Evolutionary conservation across 2,888 invertebrate species (phyloP), one percentile per base, ranked within the genome.

Genomic region (Venustoraphidia nigricollis): DNA sequence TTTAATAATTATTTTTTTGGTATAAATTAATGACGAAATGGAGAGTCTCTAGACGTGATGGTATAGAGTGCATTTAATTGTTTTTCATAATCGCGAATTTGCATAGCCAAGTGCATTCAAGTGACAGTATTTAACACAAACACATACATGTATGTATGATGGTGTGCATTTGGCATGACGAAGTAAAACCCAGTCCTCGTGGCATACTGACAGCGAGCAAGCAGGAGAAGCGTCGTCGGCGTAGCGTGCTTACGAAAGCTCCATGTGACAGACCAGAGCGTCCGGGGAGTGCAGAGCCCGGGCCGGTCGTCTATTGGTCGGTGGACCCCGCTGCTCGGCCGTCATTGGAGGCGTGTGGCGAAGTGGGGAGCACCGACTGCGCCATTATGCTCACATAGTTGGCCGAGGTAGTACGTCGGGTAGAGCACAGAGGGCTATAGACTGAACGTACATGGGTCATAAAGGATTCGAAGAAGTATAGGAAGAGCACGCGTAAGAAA

Each of bases 401-500:
- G 63, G 65, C 63, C 68, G 69, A 66, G 67, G 69, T 74, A 73
- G 73, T 74, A 73, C 73, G 71, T 70, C 66, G 69, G 70, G 71
- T 72, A 79, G 77, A 78, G 81, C 79, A 80, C 81, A 80, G 81
- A 78, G 81, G 81, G 81, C 81, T 79, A 81, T 81, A 81, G 81
- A 81, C 80, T 77, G 80, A 71, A 81, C 81, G 81, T 81, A 81
- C 81, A 81, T 81, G 81, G 81, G 80, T 79, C 81, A 81, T 81
- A 81, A 81, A 81, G 81, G 81, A 81, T 81, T 80, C 81, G 81
- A 80, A 81, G 80, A 73, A 66, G 73, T 73, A 72, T 72, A 72
- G 71, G 72, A 72, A 73, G 73, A 73, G 73, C 71, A 72, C 73
- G 73, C 72, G 66, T 63, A 65, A 66, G 63, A 65, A 62, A 63